Evolutionary conservation across 1,140 invertebrate species (phyloP).

Genomic region (Phymorhynchus buccinoides): DNA sequence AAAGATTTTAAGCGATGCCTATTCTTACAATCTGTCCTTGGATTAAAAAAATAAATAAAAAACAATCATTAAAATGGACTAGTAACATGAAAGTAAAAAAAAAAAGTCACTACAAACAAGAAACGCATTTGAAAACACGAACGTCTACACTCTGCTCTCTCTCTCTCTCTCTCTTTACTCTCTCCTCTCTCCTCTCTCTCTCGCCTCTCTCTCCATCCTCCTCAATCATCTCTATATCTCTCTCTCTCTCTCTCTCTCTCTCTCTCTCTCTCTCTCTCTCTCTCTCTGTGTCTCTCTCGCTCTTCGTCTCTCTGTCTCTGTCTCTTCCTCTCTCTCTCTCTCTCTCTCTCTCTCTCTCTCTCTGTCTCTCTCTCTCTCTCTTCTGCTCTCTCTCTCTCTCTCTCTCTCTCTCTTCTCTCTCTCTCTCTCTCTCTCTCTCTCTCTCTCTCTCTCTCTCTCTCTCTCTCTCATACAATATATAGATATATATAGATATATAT

Average conservation of each 20-base stretch:
- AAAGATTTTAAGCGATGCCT: too few relatives aligned
- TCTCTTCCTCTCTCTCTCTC: not conserved
- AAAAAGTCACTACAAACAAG: too few relatives aligned
- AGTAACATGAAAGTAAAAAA: too few relatives aligned
- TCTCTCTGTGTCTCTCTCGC: not conserved
- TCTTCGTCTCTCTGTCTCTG: too few relatives aligned
- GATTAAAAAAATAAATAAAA: too few relatives aligned
- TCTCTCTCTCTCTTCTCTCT: not conserved
- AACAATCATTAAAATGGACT: too few relatives aligned
- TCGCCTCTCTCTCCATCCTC: not conserved
- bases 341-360: not conserved
- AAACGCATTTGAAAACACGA: too few relatives aligned
- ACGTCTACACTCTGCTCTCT: too few relatives aligned
- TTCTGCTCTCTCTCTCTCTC: not conserved
- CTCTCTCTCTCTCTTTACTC: too few relatives aligned
- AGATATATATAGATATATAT: too few relatives aligned
- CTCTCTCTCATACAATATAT: not conserved
- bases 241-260: not conserved
- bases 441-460: not conserved
- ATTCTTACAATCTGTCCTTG: too few relatives aligned
- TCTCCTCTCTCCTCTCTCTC: not conserved
- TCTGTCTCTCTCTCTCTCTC: constrained; percentile 9
- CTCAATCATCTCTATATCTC: not conserved
- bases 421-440: constrained; percentile 3
- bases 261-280: not conserved